Conservation (phyloP, 1,140 invertebrate genomes). For the Solenopsis invicta region DNA sequence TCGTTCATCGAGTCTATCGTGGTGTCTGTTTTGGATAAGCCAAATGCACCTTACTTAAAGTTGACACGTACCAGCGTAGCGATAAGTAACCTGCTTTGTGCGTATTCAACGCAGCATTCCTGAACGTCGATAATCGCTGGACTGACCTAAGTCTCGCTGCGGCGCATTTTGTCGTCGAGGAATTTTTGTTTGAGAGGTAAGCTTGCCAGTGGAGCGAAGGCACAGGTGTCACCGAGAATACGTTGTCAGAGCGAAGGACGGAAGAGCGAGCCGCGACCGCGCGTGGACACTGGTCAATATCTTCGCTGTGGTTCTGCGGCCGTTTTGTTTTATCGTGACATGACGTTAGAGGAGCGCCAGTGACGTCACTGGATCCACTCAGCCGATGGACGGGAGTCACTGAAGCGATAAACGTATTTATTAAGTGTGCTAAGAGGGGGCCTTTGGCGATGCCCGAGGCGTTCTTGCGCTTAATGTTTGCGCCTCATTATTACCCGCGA, state of each 20-base stretch:
- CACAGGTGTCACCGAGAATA: slow-evolving; percentile 44
- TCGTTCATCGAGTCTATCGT: not conserved
- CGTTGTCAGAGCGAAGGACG: slow-evolving; percentile 34
- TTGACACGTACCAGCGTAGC: not conserved
- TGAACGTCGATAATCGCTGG: not conserved
- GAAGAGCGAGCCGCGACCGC: not conserved
- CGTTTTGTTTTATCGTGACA: slow-evolving; percentile 80
- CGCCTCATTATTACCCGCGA: slow-evolving; percentile 64
- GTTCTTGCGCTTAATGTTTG: slow-evolving; percentile 73
- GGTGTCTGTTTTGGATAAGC: not conserved
- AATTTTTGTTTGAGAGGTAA: slow-evolving; percentile 51
- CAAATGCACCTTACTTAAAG: not conserved
- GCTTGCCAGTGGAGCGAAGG: not conserved
- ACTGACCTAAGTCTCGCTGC: slow-evolving; percentile 47
- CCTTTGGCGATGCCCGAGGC: slow-evolving; percentile 72
- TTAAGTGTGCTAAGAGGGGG: slow-evolving; percentile 77
- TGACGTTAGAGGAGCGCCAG: slow-evolving; percentile 80
- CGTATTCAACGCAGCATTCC: not conserved
- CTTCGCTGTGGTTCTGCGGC: slow-evolving; percentile 48
- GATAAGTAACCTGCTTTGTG: not conserved
- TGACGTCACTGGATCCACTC: slow-evolving; percentile 82
- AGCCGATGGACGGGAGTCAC: slow-evolving; percentile 78
- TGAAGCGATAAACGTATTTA: slow-evolving; percentile 82
- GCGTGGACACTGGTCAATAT: slow-evolving; percentile 65
- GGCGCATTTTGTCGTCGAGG: slow-evolving; percentile 44